Evolutionary conservation across 2,797 vertebrate species (phyloP).

Genomic region (Malurus leucopterus): DNA sequence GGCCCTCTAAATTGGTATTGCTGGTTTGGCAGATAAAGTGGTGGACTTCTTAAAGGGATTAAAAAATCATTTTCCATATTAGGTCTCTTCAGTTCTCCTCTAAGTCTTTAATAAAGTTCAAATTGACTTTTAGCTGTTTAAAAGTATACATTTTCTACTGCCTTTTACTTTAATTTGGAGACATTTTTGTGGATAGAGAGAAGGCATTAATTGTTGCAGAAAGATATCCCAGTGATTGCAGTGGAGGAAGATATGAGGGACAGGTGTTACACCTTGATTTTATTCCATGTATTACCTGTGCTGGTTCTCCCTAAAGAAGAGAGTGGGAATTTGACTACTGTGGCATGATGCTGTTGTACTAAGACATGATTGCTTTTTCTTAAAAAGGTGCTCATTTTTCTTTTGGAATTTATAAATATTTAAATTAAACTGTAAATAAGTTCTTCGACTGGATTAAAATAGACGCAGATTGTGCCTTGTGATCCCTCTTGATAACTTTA

Average conservation of each 20-base stretch:
- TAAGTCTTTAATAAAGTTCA: conserved; percentile 22
- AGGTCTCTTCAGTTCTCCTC: background rate
- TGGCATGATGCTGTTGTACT: background rate
- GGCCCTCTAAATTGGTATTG: background rate
- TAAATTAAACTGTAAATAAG: conserved; percentile 46
- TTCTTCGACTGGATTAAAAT: conserved; percentile 33
- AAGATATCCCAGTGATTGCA: background rate
- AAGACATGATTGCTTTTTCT: conserved; percentile 26
- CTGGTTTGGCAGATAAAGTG: background rate
- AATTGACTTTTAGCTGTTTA: background rate
- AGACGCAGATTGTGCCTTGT: conserved; percentile 19
- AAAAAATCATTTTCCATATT: background rate
- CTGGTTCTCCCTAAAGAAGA: conserved; percentile 37
- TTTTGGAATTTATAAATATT: conserved; percentile 61
- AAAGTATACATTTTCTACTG: background rate
- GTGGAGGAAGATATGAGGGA: background rate
- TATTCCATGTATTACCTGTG: background rate
- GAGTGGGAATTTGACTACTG: background rate
- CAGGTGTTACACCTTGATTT: background rate
- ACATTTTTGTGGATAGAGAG: background rate
- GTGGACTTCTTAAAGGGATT: background rate
- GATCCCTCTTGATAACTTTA: conserved; percentile 60
- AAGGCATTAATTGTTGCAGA: conserved; percentile 19
- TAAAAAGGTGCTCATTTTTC: conserved; percentile 12
- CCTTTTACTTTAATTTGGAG: background rate